Base-by-base conservation (phyloP, 2,113 vertebrate genomes). In the Okapia johnstoni region DNA sequence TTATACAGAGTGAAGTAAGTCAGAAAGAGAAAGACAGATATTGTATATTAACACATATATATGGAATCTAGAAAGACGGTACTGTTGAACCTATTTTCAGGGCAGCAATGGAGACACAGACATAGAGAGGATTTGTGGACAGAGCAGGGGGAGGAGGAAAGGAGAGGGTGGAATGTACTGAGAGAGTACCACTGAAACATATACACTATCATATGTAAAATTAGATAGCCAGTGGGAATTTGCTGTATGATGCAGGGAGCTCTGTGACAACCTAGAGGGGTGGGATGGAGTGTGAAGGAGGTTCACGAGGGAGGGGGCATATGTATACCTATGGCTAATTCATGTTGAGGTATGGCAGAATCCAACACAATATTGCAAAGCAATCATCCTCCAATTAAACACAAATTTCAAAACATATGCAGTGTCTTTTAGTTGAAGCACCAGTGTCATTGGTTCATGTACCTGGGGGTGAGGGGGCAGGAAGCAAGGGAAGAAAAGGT, bases 381-480 rank as follows among this genome's bases (percentile, higher is more conserved):
- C 66, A 40, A 40, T 23, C 66, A 73, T 23, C 19, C 5, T 23
- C 10, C 66, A 73, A 1, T 23, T 23, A 73, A 13, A 73, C n/a
- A 23, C 12, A 25, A 73, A 73, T 73, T 73, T 73, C 66, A 73
- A 13, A 73, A 73, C 40, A 73, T 6, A 13, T 40, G 3, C 2
- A 55, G 16, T 52, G n/a, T 46, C 81, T 76, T 55, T 85, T 26
- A 43, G 40, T 3, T 85, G 77, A 95, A 80, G 66, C 14, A 76
- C 3, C 30, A 48, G 19, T 57, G 19, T 36, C 30, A 46, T 36
- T 73, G 58, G 33, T 66, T 61, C 90, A 25, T 83, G 36, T 8
- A 9, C 23, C 3, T 58, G 10, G 7, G 14, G 19, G 3, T 81
- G 3, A 54, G 1, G 60, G 6, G 10, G 6, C 48, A 12, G 14